Percentiles rank a stretch among this genome's conserved stretches.
phyloP scores from a whole-genome alignment of 2,113 vertebrate species.

The Periophthalmodon schlosseri region DNA sequence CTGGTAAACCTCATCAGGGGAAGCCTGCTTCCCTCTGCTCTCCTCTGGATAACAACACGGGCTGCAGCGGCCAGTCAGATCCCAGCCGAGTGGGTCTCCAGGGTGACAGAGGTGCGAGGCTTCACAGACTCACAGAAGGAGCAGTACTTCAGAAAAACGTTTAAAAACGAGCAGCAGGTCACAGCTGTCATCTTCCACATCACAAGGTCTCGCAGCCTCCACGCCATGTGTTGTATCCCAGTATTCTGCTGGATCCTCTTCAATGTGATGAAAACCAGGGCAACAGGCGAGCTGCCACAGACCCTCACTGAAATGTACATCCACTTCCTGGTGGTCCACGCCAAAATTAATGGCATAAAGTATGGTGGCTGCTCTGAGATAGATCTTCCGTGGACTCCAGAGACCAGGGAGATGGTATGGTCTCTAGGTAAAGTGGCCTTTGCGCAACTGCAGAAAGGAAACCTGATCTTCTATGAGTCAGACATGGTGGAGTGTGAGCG shows the following conservation, averaged over 20 bases:
- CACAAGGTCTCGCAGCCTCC: constrained; percentile 13
- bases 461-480: background rate
- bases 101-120: constrained; percentile 32
- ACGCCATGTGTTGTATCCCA: constrained; percentile 38
- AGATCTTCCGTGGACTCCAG: constrained; percentile 21
- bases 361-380: background rate
- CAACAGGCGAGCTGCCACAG: constrained; percentile 23
- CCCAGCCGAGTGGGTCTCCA: constrained; percentile 9
- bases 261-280: constrained; percentile 6
- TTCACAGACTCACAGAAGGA: constrained; percentile 16
- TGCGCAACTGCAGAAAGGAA: background rate
- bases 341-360: constrained; percentile 16
- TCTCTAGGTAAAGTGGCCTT: background rate
- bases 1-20: too few relatives aligned
- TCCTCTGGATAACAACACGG: constrained; percentile 8
- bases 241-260: constrained; percentile 40
- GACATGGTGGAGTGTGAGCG: background rate
- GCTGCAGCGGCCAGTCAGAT: constrained; percentile 34
- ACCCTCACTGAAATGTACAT: constrained; percentile 37
- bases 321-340: constrained; percentile 14
- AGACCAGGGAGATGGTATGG: constrained; percentile 14
- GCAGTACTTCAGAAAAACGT: constrained; percentile 19
- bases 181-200: constrained; percentile 22
- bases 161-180: background rate
- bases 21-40: background rate